Evolutionary conservation across 1,140 invertebrate species (phyloP).

Genomic region (Nephila pilipes): DNA sequence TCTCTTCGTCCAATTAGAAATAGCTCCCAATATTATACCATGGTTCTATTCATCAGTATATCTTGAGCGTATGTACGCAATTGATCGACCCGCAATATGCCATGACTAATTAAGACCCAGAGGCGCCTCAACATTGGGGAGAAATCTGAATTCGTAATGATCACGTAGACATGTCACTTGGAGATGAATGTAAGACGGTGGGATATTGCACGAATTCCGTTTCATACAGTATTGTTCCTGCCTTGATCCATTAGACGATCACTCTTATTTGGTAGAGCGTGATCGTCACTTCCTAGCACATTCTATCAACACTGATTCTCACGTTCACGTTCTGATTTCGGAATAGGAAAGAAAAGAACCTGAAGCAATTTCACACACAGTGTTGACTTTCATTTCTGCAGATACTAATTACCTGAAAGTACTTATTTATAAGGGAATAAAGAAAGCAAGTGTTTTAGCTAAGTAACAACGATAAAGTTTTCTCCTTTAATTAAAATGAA

Average conservation of each 20-base stretch:
- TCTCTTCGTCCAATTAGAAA: background rate
- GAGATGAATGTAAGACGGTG: conserved; percentile 61
- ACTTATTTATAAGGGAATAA: background rate
- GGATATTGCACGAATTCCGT: conserved; percentile 56
- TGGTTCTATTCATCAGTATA: conserved; percentile 1
- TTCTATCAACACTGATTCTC: conserved; percentile 43
- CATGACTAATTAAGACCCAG: conserved; percentile 72
- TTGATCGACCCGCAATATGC: conserved; percentile 68
- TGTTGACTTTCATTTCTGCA: background rate
- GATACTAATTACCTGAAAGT: background rate
- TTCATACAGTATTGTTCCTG: conserved; percentile 41
- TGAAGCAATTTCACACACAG: background rate
- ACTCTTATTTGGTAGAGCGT: conserved; percentile 29
- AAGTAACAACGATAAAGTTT: too few species aligned
- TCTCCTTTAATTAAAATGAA: too few species aligned
- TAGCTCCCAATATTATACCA: background rate
- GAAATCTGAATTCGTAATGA: conserved; percentile 69
- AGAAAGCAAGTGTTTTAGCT: too few species aligned
- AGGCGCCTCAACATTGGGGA: background rate
- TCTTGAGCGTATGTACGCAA: conserved; percentile 55
- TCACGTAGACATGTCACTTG: conserved; percentile 59
- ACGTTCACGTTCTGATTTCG: conserved; percentile 26
- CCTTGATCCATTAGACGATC: background rate
- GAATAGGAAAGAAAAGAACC: conserved; percentile 5
- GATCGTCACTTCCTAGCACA: conserved; percentile 3